These are phyloP conservation scores for Isurus oxyrinchus DNA, from an alignment of 2,113 vertebrate genomes.

Conservation along the genomic window DNA sequence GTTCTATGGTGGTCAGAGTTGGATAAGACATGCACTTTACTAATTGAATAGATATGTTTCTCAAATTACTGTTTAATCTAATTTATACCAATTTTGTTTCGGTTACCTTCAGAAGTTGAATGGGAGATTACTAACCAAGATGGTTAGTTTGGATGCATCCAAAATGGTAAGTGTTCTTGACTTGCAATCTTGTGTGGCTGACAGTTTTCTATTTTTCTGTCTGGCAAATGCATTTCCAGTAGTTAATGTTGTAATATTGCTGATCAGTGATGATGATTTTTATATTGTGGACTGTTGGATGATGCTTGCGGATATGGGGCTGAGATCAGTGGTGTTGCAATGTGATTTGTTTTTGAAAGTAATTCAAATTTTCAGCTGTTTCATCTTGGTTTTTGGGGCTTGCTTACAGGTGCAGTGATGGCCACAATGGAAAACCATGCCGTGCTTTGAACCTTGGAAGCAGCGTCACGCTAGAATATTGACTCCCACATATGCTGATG, in stretches of 20 bases:
- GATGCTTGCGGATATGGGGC: constrained; percentile 84
- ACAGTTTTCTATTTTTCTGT: not conserved
- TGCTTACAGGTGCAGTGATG: not conserved
- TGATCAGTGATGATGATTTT: constrained; percentile 66
- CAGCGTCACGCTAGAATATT: not conserved
- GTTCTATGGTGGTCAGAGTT: not conserved
- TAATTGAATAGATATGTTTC: not conserved
- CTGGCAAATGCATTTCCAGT: not conserved
- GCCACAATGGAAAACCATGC: not conserved
- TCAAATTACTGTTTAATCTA: not conserved
- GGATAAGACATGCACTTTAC: not conserved
- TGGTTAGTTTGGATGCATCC: not conserved
- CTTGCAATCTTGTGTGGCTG: not conserved
- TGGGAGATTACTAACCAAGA: not conserved
- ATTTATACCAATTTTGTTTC: not conserved
- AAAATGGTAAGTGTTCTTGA: not conserved
- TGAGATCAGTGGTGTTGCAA: constrained; percentile 57
- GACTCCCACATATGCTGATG: not conserved
- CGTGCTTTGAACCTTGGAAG: not conserved
- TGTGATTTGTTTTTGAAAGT: not conserved
- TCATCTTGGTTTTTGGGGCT: not conserved
- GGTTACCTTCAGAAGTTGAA: not conserved
- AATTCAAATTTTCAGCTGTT: not conserved
- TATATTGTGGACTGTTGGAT: constrained; percentile 66
- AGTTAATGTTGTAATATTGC: not conserved